phyloP scores from a whole-genome alignment of 92 coral and sea anemone species.

The Bergia puertoricense region DNA sequence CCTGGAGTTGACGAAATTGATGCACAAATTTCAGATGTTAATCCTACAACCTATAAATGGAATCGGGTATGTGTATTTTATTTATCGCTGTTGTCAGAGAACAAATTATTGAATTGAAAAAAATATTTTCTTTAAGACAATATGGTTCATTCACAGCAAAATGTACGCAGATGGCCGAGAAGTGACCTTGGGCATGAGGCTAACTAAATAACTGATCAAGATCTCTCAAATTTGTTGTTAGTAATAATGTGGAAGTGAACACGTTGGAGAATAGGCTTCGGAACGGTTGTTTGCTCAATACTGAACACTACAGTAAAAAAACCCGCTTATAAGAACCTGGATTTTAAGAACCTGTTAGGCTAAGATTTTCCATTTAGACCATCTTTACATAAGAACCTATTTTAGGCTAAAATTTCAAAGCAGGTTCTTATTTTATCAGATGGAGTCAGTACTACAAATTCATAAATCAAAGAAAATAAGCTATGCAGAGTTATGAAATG shows the following conservation, averaged over 20 bases:
- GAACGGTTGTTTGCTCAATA: neutral
- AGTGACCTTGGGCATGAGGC: neutral
- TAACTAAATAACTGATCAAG: neutral
- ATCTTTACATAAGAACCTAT: too few relatives aligned
- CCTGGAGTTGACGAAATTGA: constrained; percentile 82
- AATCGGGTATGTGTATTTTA: constrained; percentile 62
- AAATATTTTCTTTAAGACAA: too few relatives aligned
- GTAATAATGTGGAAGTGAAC: neutral
- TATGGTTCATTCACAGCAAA: neutral
- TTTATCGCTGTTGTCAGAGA: too few relatives aligned
- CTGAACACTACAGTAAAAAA: neutral
- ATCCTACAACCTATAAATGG: constrained; percentile 83
- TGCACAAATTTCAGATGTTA: constrained; percentile 93
- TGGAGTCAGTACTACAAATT: too few relatives aligned
- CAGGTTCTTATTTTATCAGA: too few relatives aligned
- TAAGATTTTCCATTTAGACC: too few relatives aligned
- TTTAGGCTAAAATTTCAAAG: too few relatives aligned
- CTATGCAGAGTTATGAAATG: too few relatives aligned
- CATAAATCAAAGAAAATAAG: too few relatives aligned
- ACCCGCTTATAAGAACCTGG: too few relatives aligned
- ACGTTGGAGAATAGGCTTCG: neutral
- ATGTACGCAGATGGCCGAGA: neutral
- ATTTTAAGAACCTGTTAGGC: too few relatives aligned
- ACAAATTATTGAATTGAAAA: neutral
- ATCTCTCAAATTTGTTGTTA: neutral